Base-by-base conservation (phyloP, 2,888 invertebrate species). In the Opisthograptis luteolata region DNA sequence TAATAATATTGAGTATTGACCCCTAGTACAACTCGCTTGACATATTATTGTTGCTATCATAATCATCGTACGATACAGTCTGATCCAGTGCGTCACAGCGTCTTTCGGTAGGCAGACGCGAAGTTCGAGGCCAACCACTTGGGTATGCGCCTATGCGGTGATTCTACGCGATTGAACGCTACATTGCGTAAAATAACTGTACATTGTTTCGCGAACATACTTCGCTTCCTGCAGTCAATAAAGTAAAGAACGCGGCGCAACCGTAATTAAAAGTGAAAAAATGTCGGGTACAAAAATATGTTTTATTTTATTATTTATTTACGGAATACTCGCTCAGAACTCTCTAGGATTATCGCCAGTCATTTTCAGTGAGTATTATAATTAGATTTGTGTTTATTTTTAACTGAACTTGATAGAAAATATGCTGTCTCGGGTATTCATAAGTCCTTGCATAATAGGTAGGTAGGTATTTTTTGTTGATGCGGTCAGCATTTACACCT, bases 311-410 rank as follows among this genome's bases (percentile, higher is more conserved):
- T 44, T 84, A 59, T 72, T 80, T 62, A 66, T 73, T 61, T 81
- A 70, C 62, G 73, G 79, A 62, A 67, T 85, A 49, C 60, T 87
- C 49, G 70, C 81, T 35, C 76, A 76, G 55, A 76, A 82, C 55
- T 81, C 84, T 27, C 69, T 79, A 43, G 87, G 88, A 60, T 68
- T 89, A 27, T 90, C 89, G 30, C 89, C 89, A 31, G 84, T 90
- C 59, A 82, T 90, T 58, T 77, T 90, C 51, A 87, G 89, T 90
- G 57, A 87, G 89, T 89, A 73, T 56, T 55, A 28, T 54, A 50
- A 49, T 50, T 49, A 17, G 28, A 51, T 62, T 58, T 39, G 44
- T 44, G 28, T 57, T 41, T 51, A 20, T 35, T 44, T 46, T 32
- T 47, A 37, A 34, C 19, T 30, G 10, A 35, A 12, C 22, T 19